Conservation (phyloP, 2,888 invertebrate genomes). For the Synanthedon tipuliformis region DNA sequence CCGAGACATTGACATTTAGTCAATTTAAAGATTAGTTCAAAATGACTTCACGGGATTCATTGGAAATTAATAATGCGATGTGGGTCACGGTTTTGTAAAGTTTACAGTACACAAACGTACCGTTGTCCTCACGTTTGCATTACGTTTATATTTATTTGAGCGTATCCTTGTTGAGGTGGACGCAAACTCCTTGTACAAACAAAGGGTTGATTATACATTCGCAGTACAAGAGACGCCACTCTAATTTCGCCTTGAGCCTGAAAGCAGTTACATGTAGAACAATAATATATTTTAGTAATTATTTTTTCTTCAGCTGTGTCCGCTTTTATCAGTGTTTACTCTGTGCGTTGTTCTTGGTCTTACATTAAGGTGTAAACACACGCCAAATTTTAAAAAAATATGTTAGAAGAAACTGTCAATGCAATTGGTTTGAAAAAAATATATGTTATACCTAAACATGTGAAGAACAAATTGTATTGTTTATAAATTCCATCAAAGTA, state of each 20-base stretch:
- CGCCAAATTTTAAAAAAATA: too few species aligned
- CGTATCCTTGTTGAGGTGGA: slow-evolving; percentile 19
- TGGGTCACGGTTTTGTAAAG: slow-evolving; percentile 21
- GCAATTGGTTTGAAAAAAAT: too few species aligned
- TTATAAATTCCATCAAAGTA: too few species aligned
- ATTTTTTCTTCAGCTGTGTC: neutral
- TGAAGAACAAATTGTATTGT: too few species aligned
- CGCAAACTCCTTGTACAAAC: slow-evolving; percentile 14
- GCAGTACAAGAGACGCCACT: slow-evolving; percentile 43
- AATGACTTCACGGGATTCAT: neutral
- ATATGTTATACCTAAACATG: too few species aligned
- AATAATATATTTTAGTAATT: slow-evolving; percentile 2
- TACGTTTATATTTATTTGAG: slow-evolving; percentile 25
- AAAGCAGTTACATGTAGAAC: slow-evolving; percentile 19
- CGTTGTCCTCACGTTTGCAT: slow-evolving; percentile 21
- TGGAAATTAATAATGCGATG: slow-evolving; percentile 6
- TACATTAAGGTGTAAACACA: too few species aligned
- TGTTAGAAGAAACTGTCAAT: too few species aligned
- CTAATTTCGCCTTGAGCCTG: slow-evolving; percentile 31
- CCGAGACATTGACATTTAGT: too few species aligned
- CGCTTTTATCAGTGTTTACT: too few species aligned
- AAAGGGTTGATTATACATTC: slow-evolving; percentile 35
- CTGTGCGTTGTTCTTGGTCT: too few species aligned
- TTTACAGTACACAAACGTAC: slow-evolving; percentile 18
- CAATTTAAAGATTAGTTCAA: too few species aligned